phyloP scores from a whole-genome alignment of 2,797 vertebrate species.

The Netta rufina region DNA sequence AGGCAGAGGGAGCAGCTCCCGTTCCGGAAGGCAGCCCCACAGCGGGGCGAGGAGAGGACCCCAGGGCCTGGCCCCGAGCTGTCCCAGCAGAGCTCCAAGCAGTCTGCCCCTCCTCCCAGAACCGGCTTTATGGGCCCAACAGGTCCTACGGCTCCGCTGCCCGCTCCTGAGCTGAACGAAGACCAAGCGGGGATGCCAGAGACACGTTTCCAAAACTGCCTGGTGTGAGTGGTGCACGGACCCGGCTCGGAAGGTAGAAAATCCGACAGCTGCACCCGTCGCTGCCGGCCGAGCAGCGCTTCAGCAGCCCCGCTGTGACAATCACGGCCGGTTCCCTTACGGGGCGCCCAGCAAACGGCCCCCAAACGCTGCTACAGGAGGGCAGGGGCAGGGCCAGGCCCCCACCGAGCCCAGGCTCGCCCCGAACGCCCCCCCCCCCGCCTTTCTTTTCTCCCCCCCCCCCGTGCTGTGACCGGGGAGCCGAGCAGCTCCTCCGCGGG shows the following conservation, averaged over 20 bases:
- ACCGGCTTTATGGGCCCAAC: neutral
- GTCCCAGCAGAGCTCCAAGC: neutral
- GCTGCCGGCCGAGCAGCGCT: rapidly evolving
- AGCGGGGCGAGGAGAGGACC: neutral
- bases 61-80: rapidly evolving
- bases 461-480: neutral
- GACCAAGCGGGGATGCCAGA: rapidly evolving
- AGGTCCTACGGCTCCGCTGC: rapidly evolving
- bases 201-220: neutral
- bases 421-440: rapidly evolving
- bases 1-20: neutral
- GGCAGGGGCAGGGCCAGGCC: neutral
- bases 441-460: neutral
- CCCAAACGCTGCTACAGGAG: rapidly evolving
- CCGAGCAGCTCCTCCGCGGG: too few relatives aligned
- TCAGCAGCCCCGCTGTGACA: rapidly evolving
- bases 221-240: too few relatives aligned
- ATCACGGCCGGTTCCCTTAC: rapidly evolving
- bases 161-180: neutral
- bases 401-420: too few relatives aligned
- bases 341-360: rapidly evolving
- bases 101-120: neutral
- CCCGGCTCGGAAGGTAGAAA: rapidly evolving
- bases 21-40: neutral
- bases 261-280: rapidly evolving